Base-by-base conservation (phyloP, 2,113 vertebrate genomes). In the Gracilinanus agilis region DNA sequence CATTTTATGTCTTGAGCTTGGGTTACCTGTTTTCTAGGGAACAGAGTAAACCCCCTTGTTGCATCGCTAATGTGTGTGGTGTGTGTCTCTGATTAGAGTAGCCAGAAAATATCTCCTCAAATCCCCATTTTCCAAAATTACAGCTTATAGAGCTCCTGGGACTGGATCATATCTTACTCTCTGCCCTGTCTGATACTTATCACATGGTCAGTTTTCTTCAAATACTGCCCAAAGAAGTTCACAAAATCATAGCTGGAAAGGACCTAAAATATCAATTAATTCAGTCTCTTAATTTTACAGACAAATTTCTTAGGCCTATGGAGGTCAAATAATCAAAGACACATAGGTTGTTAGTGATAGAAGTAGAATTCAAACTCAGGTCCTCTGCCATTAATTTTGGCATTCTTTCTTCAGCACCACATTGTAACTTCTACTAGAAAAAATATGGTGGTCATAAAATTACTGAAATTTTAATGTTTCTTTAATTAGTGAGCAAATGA, bases 1-100 rank as follows among this genome's bases (percentile, higher is more conserved):
- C 49, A 19, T 90, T 94, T 96, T 93, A 90, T 96, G 27, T 88
- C 54, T 54, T 95, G 88, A 95, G 93, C 83, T 89, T 95, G 55
- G 44, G 55, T 97, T 90, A 67, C 94, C 94, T 91, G 94, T 93
- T 94, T 95, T 53, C 24, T 24, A 93, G 91, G 92, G 53, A 95
- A 40, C 9, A 94, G 90, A 96, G 54, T 44, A 75, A 90, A 9
- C 1, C 53, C 90, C 96, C 54, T 90, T 90, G 44, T 90, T 75
- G 55, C 67, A 95, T 89, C 24, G 54, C 56, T 96, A 90, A 94
- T 90, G 96, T 34, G 21, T 6, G 67, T 34, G 67, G 34, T 83
- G n/a, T 34, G 92, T 10, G 24, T 96, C 83, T 93, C 89, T 67
- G 67, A 83, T 83, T 24, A 95, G 93, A 53, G n/a, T 88, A 90